Base-by-base conservation (phyloP, 2,113 vertebrate species). In the Pelecanus crispus region DNA sequence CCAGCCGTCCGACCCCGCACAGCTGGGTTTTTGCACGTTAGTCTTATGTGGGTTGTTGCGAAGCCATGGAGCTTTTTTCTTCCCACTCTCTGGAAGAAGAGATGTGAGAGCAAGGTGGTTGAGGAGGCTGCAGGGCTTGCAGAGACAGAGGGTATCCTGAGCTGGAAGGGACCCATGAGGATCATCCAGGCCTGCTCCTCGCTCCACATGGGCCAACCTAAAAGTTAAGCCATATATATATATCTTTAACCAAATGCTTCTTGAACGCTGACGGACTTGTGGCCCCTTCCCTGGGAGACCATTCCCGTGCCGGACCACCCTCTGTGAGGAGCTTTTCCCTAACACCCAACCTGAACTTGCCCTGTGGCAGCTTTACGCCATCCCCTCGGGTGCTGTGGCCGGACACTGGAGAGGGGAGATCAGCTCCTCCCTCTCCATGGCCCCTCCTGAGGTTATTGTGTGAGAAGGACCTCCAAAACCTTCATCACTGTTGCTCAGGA, bases 1-100 rank as follows among this genome's bases (percentile, higher is more conserved):
- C 10, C 29, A 10, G 13, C 42, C 9, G 34, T 2, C 2, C 0
- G 2, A 9, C 17, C 34, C 18, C 1, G 1, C 7, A 0, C 20
- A 17, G 2, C 18, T 13, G 42, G 15, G 2, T 4, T n/a, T 66
- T 44, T 5, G 17, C 38, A 11, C 1, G 1, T 16, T 31, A 13
- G 17, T 7, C 34, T 67, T 11, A 2, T 0, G 1, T 3, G 16
- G 24, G 38, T 75, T 14, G 0, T 12, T 18, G 10, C 0, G 2
- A 70, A 74, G 38, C 61, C 32, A 13, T 7, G 2, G 78, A 71
- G 15, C 34, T 59, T 47, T 26, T 55, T 19, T 10, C 31, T 22
- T 50, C n/a, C 17, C 0, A 0, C 42, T 17, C 52, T n/a, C 14
- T 8, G 13, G 52, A 36, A 44, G 42, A 36, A 32, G 29, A 36